Conservation (phyloP, 30 jellyfish, hydroid and myxozoan species). For the Hydractinia echinata region DNA sequence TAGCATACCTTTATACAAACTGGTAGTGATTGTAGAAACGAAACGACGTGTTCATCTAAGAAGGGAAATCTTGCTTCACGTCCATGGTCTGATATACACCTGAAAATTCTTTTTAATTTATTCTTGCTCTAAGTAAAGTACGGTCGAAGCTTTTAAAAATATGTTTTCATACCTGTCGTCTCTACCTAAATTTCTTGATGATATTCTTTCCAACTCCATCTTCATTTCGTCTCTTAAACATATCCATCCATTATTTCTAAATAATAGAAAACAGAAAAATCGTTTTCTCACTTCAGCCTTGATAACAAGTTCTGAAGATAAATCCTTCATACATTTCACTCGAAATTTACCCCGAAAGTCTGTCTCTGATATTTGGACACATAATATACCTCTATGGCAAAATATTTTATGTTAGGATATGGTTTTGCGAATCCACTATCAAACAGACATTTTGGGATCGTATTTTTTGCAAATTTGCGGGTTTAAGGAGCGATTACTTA, state of each 20-base stretch:
- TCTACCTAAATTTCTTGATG: slow-evolving; percentile 92
- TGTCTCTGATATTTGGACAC: too few relatives aligned
- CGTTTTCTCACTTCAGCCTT: neutral
- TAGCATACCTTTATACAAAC: slow-evolving; percentile 55
- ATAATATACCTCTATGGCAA: too few relatives aligned
- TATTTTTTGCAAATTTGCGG: too few relatives aligned
- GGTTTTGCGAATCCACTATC: too few relatives aligned
- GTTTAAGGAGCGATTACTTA: too few relatives aligned
- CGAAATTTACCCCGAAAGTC: too few relatives aligned
- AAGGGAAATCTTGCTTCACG: slow-evolving; percentile 91
- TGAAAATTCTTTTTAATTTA: neutral
- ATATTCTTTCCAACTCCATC: slow-evolving; percentile 80
- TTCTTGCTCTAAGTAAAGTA: neutral
- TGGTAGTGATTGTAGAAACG: slow-evolving; percentile 59
- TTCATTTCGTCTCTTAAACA: slow-evolving; percentile 74
- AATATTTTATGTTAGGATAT: too few relatives aligned
- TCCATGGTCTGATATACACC: slow-evolving; percentile 96
- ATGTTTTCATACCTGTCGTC: slow-evolving; percentile 67
- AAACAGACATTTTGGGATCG: too few relatives aligned
- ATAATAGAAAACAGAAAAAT: neutral
- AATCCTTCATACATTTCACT: too few relatives aligned
- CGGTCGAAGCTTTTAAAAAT: neutral
- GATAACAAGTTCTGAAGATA: too few relatives aligned
- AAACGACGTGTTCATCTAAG: slow-evolving; percentile 78
- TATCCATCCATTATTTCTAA: slow-evolving; percentile 73